Percentiles rank a stretch among this genome's conserved stretches.
phyloP scores from a whole-genome alignment of 2,113 vertebrate species.

The Nothobranchius kuhntae region DNA sequence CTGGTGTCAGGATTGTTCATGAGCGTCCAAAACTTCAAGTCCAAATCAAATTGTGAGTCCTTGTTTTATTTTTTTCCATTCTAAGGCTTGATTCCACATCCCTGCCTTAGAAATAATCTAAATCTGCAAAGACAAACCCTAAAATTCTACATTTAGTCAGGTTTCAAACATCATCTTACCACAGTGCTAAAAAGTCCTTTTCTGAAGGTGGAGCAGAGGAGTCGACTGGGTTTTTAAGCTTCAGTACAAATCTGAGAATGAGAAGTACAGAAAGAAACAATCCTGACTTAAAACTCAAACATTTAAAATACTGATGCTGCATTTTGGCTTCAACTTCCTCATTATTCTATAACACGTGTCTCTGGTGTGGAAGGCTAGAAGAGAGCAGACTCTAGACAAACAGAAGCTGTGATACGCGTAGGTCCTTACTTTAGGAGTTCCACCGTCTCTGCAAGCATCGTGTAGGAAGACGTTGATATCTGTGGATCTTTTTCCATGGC shows the following conservation, averaged over 20 bases:
- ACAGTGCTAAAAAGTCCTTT: slow-evolving; percentile 87
- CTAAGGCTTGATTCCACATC: too few species aligned
- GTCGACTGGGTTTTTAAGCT: slow-evolving; percentile 83
- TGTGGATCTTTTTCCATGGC: slow-evolving; percentile 85
- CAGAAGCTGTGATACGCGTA: not conserved
- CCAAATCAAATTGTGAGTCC: too few species aligned
- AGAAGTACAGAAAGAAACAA: not conserved
- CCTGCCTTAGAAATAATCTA: too few species aligned
- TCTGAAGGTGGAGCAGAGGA: slow-evolving; percentile 78
- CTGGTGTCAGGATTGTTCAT: too few species aligned
- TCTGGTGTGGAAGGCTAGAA: not conserved
- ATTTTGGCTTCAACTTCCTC: not conserved
- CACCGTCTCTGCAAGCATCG: slow-evolving; percentile 87
- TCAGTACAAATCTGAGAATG: slow-evolving; percentile 83
- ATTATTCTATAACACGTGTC: too few species aligned
- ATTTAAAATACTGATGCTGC: not conserved
- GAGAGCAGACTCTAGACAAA: not conserved
- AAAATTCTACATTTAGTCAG: not conserved
- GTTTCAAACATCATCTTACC: slow-evolving; percentile 71
- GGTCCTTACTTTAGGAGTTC: slow-evolving; percentile 88
- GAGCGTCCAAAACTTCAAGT: too few species aligned
- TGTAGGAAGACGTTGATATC: slow-evolving; percentile 85
- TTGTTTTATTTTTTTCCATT: too few species aligned
- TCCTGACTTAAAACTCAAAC: not conserved
- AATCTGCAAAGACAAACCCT: too few species aligned